Percentiles rank a stretch among this genome's conserved stretches.
phyloP scores from a whole-genome alignment of 64 coral and sea anemone species.

The Anthopleura sola region DNA sequence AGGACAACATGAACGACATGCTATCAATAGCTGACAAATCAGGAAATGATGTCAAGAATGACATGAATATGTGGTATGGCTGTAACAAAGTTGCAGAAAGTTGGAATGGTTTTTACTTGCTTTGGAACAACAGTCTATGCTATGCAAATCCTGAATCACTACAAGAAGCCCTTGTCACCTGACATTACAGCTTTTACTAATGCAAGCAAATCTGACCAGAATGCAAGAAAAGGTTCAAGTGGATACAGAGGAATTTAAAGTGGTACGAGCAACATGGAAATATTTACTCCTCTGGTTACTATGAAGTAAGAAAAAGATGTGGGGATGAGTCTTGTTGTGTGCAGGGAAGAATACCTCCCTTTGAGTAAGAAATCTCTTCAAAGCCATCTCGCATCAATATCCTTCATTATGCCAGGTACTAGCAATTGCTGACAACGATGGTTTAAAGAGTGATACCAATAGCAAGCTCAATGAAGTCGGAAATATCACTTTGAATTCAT shows the following conservation, averaged over 20 bases:
- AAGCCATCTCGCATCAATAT: constrained; percentile 28
- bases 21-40: constrained; percentile 20
- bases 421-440: neutral
- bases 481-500: neutral
- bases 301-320: constrained; percentile 40
- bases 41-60: constrained; percentile 20
- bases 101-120: constrained; percentile 53
- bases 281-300: constrained; percentile 40
- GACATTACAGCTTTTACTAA: constrained; percentile 32
- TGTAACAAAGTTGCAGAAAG: constrained; percentile 39
- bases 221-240: constrained; percentile 17
- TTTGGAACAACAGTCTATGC: constrained; percentile 48
- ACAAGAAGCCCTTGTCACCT: constrained; percentile 38
- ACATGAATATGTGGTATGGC: constrained; percentile 57
- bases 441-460: neutral
- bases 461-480: neutral
- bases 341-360: constrained; percentile 31
- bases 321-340: constrained; percentile 30
- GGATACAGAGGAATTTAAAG: constrained; percentile 37
- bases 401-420: constrained; percentile 10
- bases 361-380: neutral
- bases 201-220: constrained; percentile 36
- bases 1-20: neutral
- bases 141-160: constrained; percentile 8
- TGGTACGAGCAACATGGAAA: constrained; percentile 41